Base-by-base conservation (phyloP, 1,140 invertebrate genomes). In the Cyrtorhinus lividipennis region DNA sequence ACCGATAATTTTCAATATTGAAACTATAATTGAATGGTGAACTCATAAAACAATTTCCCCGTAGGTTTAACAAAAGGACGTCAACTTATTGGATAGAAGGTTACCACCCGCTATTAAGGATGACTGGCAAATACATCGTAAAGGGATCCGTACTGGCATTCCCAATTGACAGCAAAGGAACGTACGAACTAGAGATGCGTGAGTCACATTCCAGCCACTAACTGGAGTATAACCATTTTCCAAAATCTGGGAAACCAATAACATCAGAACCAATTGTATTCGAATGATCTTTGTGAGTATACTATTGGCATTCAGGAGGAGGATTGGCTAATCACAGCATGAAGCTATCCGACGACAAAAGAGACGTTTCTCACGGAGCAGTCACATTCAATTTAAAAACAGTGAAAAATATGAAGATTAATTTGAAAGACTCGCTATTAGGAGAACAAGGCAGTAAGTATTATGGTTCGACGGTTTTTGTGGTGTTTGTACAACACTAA, bases 161-260 rank as follows among this genome's bases (percentile, higher is more conserved):
- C 18, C 58, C 58, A 18, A 26, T 59, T 3, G 24, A 59, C 58
- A 59, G 58, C 26, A 8, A 13, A 59, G 58, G 58, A 8, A 59
- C 58, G 8, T 59, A 30, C 24, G 48, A 53, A 12, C 5, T 10
- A 5, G 48, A 53, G 20, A 15, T 53, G 8, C 8, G 48, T 53
- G 18, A 53, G 48, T 53, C 30, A n/a, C n/a, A n/a, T n/a, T n/a
- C n/a, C n/a, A n/a, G n/a, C n/a, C n/a, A n/a, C n/a, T n/a, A n/a
- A n/a, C n/a, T n/a, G n/a, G n/a, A n/a, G n/a, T n/a, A n/a, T n/a
- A n/a, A n/a, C n/a, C n/a, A n/a, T n/a, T n/a, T n/a, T n/a, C n/a
- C n/a, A n/a, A n/a, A n/a, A n/a, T n/a, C n/a, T n/a, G n/a, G n/a
- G n/a, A n/a, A n/a, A n/a, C n/a, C n/a, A n/a, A n/a, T n/a, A n/a